Percentiles rank a stretch among this genome's conserved stretches.
Conservation (phyloP, 2,888 invertebrate genomes). For the Theodoxus fluviatilis region DNA sequence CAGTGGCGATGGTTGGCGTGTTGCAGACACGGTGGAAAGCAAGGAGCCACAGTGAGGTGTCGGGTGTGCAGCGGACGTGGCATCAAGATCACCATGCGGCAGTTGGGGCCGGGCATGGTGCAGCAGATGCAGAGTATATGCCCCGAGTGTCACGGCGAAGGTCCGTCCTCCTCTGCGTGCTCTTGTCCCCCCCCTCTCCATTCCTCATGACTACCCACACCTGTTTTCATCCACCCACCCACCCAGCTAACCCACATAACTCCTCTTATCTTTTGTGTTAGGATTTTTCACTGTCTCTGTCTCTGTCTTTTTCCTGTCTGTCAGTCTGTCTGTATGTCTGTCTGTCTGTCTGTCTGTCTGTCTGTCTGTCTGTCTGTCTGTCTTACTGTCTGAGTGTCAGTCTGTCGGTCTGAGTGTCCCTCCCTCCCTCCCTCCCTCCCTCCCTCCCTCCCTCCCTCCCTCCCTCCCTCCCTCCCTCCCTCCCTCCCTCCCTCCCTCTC, state of each 20-base stretch:
- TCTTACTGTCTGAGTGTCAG: too few relatives aligned
- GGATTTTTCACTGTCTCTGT: constrained; percentile 48
- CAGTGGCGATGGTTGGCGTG: too few relatives aligned
- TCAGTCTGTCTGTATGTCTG: constrained; percentile 25
- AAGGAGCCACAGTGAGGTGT: constrained; percentile 74
- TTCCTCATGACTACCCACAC: too few relatives aligned
- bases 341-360: neutral
- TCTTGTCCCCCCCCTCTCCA: too few relatives aligned
- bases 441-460: neutral
- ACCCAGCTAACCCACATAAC: constrained; percentile 77
- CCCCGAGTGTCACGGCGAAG: constrained; percentile 70
- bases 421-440: neutral
- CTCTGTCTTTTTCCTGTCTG: constrained; percentile 53
- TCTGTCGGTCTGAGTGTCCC: neutral
- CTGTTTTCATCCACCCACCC: too few relatives aligned
- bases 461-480: neutral
- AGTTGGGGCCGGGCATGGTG: constrained; percentile 74
- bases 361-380: too few relatives aligned
- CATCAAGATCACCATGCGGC: constrained; percentile 77
- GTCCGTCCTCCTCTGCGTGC: too few relatives aligned
- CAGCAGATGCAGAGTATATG: constrained; percentile 68
- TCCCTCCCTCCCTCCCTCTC: constrained; percentile 11
- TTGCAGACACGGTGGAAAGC: constrained; percentile 74
- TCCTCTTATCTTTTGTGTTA: constrained; percentile 70
- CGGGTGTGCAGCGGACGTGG: constrained; percentile 81